phyloP scores from a whole-genome alignment of 1,140 invertebrate species.

The Radopholus similis region DNA sequence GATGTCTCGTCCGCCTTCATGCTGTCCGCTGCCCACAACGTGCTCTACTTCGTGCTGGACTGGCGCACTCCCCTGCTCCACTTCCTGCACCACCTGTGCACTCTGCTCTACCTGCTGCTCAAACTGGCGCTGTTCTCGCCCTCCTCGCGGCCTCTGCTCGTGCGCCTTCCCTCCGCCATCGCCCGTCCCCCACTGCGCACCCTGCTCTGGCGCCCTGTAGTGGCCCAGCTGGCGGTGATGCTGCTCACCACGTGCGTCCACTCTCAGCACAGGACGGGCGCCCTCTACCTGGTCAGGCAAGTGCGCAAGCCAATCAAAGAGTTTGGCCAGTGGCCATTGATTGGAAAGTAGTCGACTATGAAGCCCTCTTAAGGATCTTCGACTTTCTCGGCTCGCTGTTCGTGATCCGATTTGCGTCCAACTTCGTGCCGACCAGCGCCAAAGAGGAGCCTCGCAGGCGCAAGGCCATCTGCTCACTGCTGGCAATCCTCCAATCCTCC shows the following conservation, averaged over 20 bases:
- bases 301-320: not conserved
- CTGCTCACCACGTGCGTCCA: slow-evolving; percentile 30
- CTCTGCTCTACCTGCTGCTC: slow-evolving; percentile 35
- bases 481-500: slow-evolving; percentile 15
- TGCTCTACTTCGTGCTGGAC: slow-evolving; percentile 42
- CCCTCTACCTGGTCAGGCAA: slow-evolving; percentile 40
- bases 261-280: slow-evolving; percentile 41
- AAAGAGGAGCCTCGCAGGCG: slow-evolving; percentile 10
- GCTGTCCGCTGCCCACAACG: slow-evolving; percentile 46
- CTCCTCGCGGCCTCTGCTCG: not conserved
- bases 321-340: not conserved
- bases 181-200: slow-evolving; percentile 3
- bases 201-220: slow-evolving; percentile 13
- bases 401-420: slow-evolving; percentile 23
- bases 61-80: slow-evolving; percentile 39
- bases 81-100: slow-evolving; percentile 39
- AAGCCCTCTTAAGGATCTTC: slow-evolving; percentile 30
- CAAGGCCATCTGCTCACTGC: slow-evolving; percentile 21
- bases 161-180: slow-evolving; percentile 1
- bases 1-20: slow-evolving; percentile 37
- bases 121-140: not conserved
- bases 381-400: slow-evolving; percentile 37
- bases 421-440: slow-evolving; percentile 4
- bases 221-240: slow-evolving; percentile 26
- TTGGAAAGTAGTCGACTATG: not conserved